Evolutionary conservation across 2,113 vertebrate genomes (phyloP), one percentile per base, ranked within the genome.

Genomic region (Neomonachus schauinslandi): DNA sequence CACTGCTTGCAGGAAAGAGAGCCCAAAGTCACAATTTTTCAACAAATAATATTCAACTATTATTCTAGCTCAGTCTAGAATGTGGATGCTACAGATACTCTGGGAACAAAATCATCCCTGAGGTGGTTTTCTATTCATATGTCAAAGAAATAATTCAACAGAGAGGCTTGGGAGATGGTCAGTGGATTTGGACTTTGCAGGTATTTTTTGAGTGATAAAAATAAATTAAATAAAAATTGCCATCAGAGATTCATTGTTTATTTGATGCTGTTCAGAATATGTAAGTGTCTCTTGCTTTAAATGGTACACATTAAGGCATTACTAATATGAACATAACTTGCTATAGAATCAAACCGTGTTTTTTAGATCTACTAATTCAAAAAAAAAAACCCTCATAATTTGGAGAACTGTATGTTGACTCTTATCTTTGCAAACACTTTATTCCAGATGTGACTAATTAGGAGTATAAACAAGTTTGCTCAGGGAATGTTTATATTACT

Each of bases 391-490:
- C 39, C 2, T 81, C 63, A 26, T 74, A 86, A 89, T 67, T 87
- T 59, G n/a, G 79, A 87, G 4, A 76, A 15, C 39, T 53, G 6
- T 81, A 46, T 65, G 79, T 84, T 65, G 1, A 57, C 71, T 87
- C 36, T 42, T 61, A n/a, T 76, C 14, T 92, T 92, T 72, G 49
- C 26, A 59, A 85, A 92, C n/a, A 53, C 51, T 93, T 96, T 87
- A 72, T 95, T 95, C 91, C 90, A 92, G 87, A 92, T 83, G 57
- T 67, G 71, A 92, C 86, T 89, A 96, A 85, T 85, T 94, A 96
- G 80, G 36, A 87, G 46, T n/a, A 79, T 51, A 79, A 96, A 69
- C 79, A 87, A 24, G 53, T 69, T 93, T 80, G 31, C 94, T 39
- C 5, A 7, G n/a, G 55, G 65, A 36, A 82, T 71, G 28, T 96